Percentiles rank a stretch among this genome's conserved stretches.
Conservation (phyloP, 23 tunicate genomes). For the Ciona savignyi region DNA sequence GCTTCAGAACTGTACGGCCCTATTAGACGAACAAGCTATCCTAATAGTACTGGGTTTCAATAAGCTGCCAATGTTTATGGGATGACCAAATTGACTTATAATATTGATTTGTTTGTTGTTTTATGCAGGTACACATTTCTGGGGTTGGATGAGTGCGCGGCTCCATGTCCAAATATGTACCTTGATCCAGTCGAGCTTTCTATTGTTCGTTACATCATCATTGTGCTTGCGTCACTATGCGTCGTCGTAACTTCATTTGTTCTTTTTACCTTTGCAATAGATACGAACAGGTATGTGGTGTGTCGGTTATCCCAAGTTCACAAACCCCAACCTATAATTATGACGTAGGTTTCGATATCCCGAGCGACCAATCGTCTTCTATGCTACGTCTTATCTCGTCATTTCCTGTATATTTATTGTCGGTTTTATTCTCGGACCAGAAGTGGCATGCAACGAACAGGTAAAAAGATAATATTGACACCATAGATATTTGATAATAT, state of each 20-base stretch:
- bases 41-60: too few relatives aligned
- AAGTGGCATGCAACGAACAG: constrained; percentile 56
- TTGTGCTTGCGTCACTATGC: constrained; percentile 41
- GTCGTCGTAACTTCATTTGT: constrained; percentile 56
- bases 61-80: too few relatives aligned
- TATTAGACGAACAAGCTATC: too few relatives aligned
- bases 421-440: constrained; percentile 43
- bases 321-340: too few relatives aligned
- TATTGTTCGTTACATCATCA: constrained; percentile 34
- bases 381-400: constrained; percentile 75
- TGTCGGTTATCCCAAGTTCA: too few relatives aligned
- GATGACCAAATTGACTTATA: too few relatives aligned
- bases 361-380: constrained; percentile 84
- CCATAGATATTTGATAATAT: not conserved
- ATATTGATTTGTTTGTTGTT: too few relatives aligned
- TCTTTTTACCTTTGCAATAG: constrained; percentile 56
- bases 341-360: constrained; percentile 96
- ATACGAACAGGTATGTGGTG: constrained; percentile 43
- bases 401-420: constrained; percentile 44
- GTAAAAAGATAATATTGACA: too few relatives aligned
- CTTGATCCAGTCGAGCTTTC: constrained; percentile 18
- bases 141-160: constrained; percentile 63
- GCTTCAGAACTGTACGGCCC: too few relatives aligned
- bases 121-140: constrained; percentile 49
- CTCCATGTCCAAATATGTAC: constrained; percentile 92